Evolutionary conservation across 2,113 vertebrate genomes (phyloP), one percentile per base, ranked within the genome.

Genomic region (Galbula dea): DNA sequence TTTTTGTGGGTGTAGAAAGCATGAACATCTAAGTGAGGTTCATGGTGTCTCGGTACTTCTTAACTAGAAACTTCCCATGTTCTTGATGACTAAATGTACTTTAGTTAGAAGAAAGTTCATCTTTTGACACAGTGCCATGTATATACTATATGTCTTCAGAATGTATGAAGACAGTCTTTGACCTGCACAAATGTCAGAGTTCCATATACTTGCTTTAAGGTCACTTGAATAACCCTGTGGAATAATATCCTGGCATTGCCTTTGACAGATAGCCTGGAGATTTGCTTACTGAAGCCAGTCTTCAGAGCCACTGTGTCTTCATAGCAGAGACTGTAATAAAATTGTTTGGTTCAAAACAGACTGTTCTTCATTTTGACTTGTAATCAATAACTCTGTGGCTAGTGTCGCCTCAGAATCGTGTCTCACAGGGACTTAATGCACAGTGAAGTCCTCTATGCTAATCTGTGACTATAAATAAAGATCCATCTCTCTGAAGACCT

Each of bases 371-470:
- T 88, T 85, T 87, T 94, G 96, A 95, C 93, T 95, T 1, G 0
- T 96, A 95, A 96, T 96, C 95, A 80, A 94, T 96, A 96, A 71
- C 92, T 86, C 95, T 90, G 79, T 83, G 77, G 68, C 72, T 89
- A 65, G 19, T 78, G 87, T 95, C 21, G 18, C 75, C 74, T 83
- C 2, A 0, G 84, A 55, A 61, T 59, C 58, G n/a, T 30, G 63
- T 85, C 87, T 89, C 91, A 5, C 4, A 6, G 79, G 63, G 43
- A 77, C 75, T 34, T 37, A 77, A 3, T 91, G 89, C 86, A 45
- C 67, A 30, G 79, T 63, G 75, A 69, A 92, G 85, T 88, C 82
- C 51, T 84, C 78, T 87, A 63, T 96, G 93, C 78, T 95, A 88
- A 94, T 94, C 39, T 79, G 23, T 66, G 30, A 27, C 89, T 87